Evolutionary conservation across 2,888 invertebrate genomes (phyloP), one percentile per base, ranked within the genome.

Genomic region (Xestia xanthographa): DNA sequence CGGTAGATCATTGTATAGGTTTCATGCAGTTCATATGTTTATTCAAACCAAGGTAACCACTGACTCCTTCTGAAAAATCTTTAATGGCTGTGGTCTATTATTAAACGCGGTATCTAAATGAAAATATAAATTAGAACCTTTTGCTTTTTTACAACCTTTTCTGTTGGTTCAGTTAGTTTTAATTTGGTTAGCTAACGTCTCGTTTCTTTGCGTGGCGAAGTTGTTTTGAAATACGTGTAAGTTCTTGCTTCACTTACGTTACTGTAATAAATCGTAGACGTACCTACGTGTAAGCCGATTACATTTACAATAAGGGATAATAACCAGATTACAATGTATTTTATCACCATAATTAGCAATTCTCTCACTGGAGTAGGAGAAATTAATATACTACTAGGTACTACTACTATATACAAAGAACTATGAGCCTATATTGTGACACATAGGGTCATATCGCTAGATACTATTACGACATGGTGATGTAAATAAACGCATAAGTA

Each of bases 381-480:
- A 67, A 63, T 45, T 14, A n/a, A n/a, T n/a, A n/a, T n/a, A n/a
- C n/a, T n/a, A n/a, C n/a, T n/a, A n/a, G n/a, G n/a, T n/a, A n/a
- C n/a, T n/a, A n/a, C n/a, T n/a, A 67, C n/a, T 38, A 69, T 75
- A 70, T 74, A 66, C 43, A 48, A 65, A 58, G 63, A 66, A 68
- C 22, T 62, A 41, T 70, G 73, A 77, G 66, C 34, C 34, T 65
- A 48, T 26, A 66, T 48, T 45, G 48, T 77, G 63, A 60, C 73
- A 38, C 3, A 38, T 68, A 70, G 48, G 69, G 63, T 77, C 75
- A 80, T 68, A 73, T 63, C 66, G 22, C 62, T 43, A 56, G 58
- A 79, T 73, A 60, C 48, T 74, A 69, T 85, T 80, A 87, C 75
- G 83, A 79, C 82, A 79, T 77, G 45, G 38, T 80, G 78, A 80